Percentiles rank a stretch among this genome's conserved stretches.
Conservation (phyloP, 2,113 vertebrate genomes). For the Heterocephalus glaber region DNA sequence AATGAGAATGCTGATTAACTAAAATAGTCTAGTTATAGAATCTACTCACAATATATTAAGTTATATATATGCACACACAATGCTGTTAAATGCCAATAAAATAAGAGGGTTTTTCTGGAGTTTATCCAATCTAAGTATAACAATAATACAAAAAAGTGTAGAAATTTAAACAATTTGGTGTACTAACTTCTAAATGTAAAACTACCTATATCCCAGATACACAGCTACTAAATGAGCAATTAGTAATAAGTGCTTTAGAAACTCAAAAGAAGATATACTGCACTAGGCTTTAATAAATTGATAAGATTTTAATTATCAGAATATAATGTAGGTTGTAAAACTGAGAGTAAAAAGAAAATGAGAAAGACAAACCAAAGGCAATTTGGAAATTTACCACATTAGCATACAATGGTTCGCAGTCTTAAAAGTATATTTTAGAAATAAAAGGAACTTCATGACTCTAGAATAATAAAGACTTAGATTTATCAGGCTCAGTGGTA, state of each 20-base stretch:
- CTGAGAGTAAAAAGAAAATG: constrained; percentile 33
- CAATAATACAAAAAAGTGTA: constrained; percentile 5
- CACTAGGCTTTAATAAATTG: not conserved
- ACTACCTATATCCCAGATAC: constrained; percentile 10
- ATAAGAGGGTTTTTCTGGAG: not conserved
- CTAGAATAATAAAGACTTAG: constrained; percentile 9
- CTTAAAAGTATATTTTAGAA: constrained; percentile 32
- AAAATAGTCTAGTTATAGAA: constrained; percentile 29
- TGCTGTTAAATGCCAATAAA: not conserved
- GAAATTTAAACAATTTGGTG: constrained; percentile 48
- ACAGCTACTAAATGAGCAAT: not conserved
- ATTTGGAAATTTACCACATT: constrained; percentile 44
- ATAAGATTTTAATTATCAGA: constrained; percentile 56
- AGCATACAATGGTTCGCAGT: not conserved
- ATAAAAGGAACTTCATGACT: not conserved
- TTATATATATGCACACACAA: not conserved
- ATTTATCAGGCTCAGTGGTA: not conserved
- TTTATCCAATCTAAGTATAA: not conserved
- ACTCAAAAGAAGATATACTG: constrained; percentile 1
- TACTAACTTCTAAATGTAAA: constrained; percentile 57
- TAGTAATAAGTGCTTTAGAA: constrained; percentile 47
- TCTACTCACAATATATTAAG: constrained; percentile 5
- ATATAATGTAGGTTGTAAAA: constrained; percentile 38
- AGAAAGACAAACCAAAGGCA: not conserved
- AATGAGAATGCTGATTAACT: not conserved